Evolutionary conservation across 2,888 invertebrate genomes (phyloP).

Genomic region (Corbicula japonica): DNA sequence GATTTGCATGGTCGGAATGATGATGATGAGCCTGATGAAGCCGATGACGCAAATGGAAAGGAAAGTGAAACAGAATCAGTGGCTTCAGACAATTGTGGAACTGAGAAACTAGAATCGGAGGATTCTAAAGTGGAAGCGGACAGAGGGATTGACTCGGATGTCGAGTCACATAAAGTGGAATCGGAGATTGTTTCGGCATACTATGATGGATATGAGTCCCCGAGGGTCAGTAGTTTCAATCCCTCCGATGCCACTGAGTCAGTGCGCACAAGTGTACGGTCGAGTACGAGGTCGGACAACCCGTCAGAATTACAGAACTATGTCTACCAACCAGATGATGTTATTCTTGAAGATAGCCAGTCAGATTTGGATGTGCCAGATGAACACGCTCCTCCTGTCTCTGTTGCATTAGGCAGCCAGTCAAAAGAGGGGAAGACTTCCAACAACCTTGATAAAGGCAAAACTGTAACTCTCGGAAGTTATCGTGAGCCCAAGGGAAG

Average conservation of each 20-base stretch:
- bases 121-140: constrained; percentile 67
- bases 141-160: constrained; percentile 54
- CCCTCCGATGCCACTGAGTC: constrained; percentile 49
- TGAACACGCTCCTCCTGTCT: constrained; percentile 59
- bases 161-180: constrained; percentile 43
- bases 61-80: constrained; percentile 57
- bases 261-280: constrained; percentile 36
- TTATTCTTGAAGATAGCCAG: constrained; percentile 40
- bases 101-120: constrained; percentile 62
- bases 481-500: constrained; percentile 60
- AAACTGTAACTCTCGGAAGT: constrained; percentile 42
- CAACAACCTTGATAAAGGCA: constrained; percentile 20
- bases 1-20: constrained; percentile 38
- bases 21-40: constrained; percentile 28
- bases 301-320: constrained; percentile 43
- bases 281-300: constrained; percentile 31
- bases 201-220: constrained; percentile 67
- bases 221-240: constrained; percentile 60
- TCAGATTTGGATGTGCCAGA: constrained; percentile 59
- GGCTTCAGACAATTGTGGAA: constrained; percentile 58
- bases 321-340: constrained; percentile 41
- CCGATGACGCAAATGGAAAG: constrained; percentile 29
- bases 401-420: constrained; percentile 28
- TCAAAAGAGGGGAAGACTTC: constrained; percentile 14
- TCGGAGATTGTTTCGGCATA: constrained; percentile 54